Evolutionary conservation across 2,888 invertebrate species (phyloP), one percentile per base, ranked within the genome.

Genomic region (Deroplatys truncata): DNA sequence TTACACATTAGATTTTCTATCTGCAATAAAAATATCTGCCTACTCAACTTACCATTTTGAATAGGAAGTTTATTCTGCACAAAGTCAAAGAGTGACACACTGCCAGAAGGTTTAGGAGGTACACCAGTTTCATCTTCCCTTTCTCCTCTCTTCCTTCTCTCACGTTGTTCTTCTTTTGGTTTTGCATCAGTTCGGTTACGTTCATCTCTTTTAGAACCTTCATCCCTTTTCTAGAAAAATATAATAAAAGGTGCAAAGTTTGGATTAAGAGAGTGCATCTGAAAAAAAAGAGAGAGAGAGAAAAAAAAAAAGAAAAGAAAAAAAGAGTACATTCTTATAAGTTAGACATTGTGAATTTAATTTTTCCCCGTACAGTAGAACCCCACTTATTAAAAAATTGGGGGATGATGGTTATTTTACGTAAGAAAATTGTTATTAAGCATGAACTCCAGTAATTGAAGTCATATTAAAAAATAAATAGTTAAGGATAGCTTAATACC

Each of bases 71-170:
- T 98, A 92, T 97, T 96, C 92, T 97, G 97, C 15, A 98, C 94
- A 92, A 97, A 98, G 93, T 97, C 97, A 93, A 97, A 98, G 4
- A 98, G 93, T 0, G 97, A 97, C 2, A 97, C 96, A 93, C 96
- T 97, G 84, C 96, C 96, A 20, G 97, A 96, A 1, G 98, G 97
- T 93, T 97, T 97, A 13, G 96, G 95, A 2, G 94, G 94, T 13
- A 86, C 90, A 10, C 88, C 90, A 84, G 86, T 90, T 85, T 94
- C 94, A 88, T 95, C 95, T 90, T 96, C 95, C 84, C 95, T 95
- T 90, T 95, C 95, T 35, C 93, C 93, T 88, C 94, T 91, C 90
- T 85, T 90, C 89, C 86, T 89, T 90, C 90, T 88, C 88, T 91
- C 87, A 90, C 90, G 85, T 93, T 93, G 90, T 93, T 93, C 89